These are phyloP conservation scores for Oreotrochilus melanogaster DNA, from an alignment of 2,113 vertebrate genomes.

Conservation along the genomic window DNA sequence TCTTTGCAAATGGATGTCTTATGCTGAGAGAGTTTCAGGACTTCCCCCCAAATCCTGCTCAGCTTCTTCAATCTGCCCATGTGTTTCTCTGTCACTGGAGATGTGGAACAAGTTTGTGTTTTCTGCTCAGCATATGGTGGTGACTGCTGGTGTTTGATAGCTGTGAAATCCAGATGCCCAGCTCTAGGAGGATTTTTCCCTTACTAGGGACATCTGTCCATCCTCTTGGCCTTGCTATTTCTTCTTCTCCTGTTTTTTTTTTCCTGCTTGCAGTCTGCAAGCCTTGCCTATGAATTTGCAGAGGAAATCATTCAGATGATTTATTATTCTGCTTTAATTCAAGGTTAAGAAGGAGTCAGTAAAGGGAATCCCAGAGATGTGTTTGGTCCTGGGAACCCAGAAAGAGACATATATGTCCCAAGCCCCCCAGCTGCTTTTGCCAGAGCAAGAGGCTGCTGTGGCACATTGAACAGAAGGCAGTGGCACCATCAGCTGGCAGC, in stretches of 20 bases:
- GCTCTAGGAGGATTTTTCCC: conserved; percentile 55
- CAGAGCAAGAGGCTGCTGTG: neutral
- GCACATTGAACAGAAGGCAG: neutral
- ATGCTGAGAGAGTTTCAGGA: conserved; percentile 3
- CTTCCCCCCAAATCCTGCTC: conserved; percentile 20
- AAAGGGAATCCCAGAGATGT: neutral
- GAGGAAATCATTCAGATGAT: neutral
- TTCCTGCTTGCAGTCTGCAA: neutral
- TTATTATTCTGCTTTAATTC: neutral
- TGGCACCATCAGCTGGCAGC: neutral
- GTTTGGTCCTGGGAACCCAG: neutral
- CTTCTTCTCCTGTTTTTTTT: neutral
- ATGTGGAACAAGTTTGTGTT: conserved; percentile 48
- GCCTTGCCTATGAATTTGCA: neutral
- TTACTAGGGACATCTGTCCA: conserved; percentile 53
- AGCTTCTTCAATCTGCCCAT: conserved; percentile 17
- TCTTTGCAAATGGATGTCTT: neutral
- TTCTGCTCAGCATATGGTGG: conserved; percentile 65
- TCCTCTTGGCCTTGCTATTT: neutral
- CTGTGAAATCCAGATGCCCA: conserved; percentile 68
- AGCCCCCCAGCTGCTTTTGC: neutral
- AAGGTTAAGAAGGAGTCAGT: neutral
- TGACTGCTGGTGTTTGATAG: conserved; percentile 60
- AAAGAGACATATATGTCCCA: neutral
- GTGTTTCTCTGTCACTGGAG: neutral